Evolutionary conservation across 23 tunicate species (phyloP).

Genomic region (Halocynthia roretzi): DNA sequence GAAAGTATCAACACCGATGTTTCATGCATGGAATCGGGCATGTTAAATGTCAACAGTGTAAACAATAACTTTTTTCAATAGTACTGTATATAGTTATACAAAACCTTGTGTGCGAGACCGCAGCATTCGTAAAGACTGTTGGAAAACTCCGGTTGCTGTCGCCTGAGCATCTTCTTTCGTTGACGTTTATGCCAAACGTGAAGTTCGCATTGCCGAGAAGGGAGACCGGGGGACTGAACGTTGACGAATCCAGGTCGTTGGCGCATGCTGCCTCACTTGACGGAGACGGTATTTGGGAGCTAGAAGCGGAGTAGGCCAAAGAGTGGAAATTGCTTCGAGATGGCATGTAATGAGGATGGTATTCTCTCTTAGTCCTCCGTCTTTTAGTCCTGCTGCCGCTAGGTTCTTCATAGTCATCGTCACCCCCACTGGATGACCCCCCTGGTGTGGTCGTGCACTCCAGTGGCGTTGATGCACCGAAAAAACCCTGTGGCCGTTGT

Average conservation of each 20-base stretch:
- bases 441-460: constrained; percentile 77
- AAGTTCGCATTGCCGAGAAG: neutral
- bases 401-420: constrained; percentile 64
- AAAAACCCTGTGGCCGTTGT: constrained; percentile 24
- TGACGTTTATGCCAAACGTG: neutral
- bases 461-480: constrained; percentile 28
- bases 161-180: too few relatives aligned
- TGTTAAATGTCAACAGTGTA: too few relatives aligned
- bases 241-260: constrained; percentile 51
- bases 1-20: too few relatives aligned
- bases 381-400: constrained; percentile 64
- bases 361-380: constrained; percentile 42
- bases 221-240: constrained; percentile 19
- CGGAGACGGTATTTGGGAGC: constrained; percentile 63
- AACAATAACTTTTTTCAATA: too few relatives aligned
- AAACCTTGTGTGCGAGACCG: too few relatives aligned
- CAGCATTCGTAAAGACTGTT: too few relatives aligned
- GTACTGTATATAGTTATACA: too few relatives aligned
- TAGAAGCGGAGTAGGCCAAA: neutral
- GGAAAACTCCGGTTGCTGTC: too few relatives aligned
- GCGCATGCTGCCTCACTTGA: constrained; percentile 18
- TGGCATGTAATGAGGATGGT: constrained; percentile 5
- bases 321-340: neutral
- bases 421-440: constrained; percentile 55
- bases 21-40: too few relatives aligned